A percentile compares a stretch with the other conserved stretches of the same genome.
Evolutionary conservation across 2,888 invertebrate genomes (phyloP).

Genomic region (Salticus scenicus): DNA sequence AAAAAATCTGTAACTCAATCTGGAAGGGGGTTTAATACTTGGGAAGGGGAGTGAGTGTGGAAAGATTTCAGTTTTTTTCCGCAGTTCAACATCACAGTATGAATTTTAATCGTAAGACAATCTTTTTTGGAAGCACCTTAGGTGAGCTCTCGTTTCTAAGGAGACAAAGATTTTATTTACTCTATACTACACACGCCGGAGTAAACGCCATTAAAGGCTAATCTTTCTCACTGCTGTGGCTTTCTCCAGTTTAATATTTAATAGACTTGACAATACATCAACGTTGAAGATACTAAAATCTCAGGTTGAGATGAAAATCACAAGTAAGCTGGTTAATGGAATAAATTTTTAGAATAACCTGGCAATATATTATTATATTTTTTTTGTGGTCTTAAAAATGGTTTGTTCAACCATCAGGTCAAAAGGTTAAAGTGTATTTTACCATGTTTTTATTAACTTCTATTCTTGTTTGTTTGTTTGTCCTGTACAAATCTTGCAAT

Average conservation of each 20-base stretch:
- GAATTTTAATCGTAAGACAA: conserved; percentile 68
- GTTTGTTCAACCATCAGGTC: too few species aligned
- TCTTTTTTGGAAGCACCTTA: conserved; percentile 31
- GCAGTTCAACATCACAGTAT: conserved; percentile 29
- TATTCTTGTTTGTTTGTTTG: too few species aligned
- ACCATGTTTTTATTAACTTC: too few species aligned
- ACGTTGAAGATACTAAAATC: background rate
- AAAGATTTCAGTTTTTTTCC: conserved; percentile 29
- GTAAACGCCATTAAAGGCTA: conserved; percentile 43
- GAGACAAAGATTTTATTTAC: conserved; percentile 18
- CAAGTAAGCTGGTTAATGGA: too few species aligned
- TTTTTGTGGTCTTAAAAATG: too few species aligned
- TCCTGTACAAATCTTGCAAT: too few species aligned
- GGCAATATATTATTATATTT: too few species aligned
- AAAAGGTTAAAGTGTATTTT: too few species aligned
- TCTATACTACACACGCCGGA: background rate
- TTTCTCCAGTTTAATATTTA: conserved; percentile 38
- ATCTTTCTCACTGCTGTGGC: conserved; percentile 36
- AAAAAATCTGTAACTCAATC: conserved; percentile 61
- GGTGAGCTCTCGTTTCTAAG: conserved; percentile 25
- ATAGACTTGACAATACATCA: conserved; percentile 29
- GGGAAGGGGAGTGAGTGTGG: conserved; percentile 1
- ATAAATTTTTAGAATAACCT: too few species aligned
- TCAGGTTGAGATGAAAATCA: too few species aligned
- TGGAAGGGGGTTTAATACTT: background rate